Evolutionary conservation across 1,140 invertebrate genomes (phyloP).

Genomic region (Sinonovacula constricta): DNA sequence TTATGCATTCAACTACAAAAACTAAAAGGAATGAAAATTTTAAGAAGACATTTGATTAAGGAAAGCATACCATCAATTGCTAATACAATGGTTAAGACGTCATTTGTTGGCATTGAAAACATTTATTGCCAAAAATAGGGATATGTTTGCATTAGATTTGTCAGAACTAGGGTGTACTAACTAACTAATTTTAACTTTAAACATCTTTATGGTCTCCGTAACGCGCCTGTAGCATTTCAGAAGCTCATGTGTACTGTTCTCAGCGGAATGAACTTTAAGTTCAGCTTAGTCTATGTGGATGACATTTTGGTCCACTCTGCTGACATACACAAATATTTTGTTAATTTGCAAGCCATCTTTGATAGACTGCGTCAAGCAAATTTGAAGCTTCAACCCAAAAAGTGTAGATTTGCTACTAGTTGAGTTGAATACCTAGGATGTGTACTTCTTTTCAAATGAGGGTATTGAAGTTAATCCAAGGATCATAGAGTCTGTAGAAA

Average conservation of each 20-base stretch:
- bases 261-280: slow-evolving; percentile 51
- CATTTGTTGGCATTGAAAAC: too few species aligned
- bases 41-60: too few species aligned
- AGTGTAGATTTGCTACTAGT: slow-evolving; percentile 53
- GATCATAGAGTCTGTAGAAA: slow-evolving; percentile 22
- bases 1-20: background rate
- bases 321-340: slow-evolving; percentile 46
- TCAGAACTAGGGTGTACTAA: too few species aligned
- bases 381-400: slow-evolving; percentile 50
- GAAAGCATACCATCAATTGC: background rate
- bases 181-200: slow-evolving; percentile 43
- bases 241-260: slow-evolving; percentile 23
- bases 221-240: slow-evolving; percentile 45
- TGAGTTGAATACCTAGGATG: slow-evolving; percentile 56
- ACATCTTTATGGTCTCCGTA: slow-evolving; percentile 21
- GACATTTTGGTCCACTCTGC: slow-evolving; percentile 43
- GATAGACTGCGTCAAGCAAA: slow-evolving; percentile 27
- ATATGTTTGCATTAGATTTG: too few species aligned
- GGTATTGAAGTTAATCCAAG: slow-evolving; percentile 48
- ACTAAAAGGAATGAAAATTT: too few species aligned
- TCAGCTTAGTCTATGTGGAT: slow-evolving; percentile 17
- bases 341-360: slow-evolving; percentile 43
- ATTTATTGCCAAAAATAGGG: too few species aligned
- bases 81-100: too few species aligned
- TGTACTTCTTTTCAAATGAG: slow-evolving; percentile 39